These are phyloP conservation scores for Lathronympha strigana DNA, from an alignment of 2,888 invertebrate genomes.

Conservation along the genomic window DNA sequence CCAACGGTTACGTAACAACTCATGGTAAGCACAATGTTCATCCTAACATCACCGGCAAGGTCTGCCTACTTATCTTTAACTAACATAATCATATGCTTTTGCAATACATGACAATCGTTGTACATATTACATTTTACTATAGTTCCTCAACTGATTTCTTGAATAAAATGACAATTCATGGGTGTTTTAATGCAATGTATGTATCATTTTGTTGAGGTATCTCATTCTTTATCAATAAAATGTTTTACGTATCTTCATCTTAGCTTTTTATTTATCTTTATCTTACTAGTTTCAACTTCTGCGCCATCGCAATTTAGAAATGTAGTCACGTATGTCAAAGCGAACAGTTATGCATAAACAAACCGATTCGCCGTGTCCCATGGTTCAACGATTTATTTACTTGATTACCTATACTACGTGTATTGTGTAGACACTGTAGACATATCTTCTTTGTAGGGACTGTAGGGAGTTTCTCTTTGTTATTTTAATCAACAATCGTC, in stretches of 20 bases:
- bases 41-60: too few relatives aligned
- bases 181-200: too few relatives aligned
- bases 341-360: constrained; percentile 38
- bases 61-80: too few relatives aligned
- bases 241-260: not conserved
- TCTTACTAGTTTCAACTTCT: not conserved
- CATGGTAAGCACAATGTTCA: too few relatives aligned
- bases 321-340: constrained; percentile 34
- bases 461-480: constrained; percentile 9
- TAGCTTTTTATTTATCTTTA: not conserved
- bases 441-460: constrained; percentile 21
- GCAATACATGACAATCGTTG: too few relatives aligned
- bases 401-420: constrained; percentile 11
- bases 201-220: too few relatives aligned
- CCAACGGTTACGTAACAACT: too few relatives aligned
- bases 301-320: constrained; percentile 9
- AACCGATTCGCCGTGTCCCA: constrained; percentile 38
- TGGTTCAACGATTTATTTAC: constrained; percentile 26
- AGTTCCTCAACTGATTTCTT: too few relatives aligned
- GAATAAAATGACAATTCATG: too few relatives aligned
- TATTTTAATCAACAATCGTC: not conserved
- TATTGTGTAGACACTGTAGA: constrained; percentile 1
- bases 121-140: too few relatives aligned
- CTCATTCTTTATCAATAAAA: too few relatives aligned
- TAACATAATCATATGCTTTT: too few relatives aligned